These are phyloP conservation scores for Colletes gigas DNA, from an alignment of 1,140 invertebrate species.

Conservation along the genomic window DNA sequence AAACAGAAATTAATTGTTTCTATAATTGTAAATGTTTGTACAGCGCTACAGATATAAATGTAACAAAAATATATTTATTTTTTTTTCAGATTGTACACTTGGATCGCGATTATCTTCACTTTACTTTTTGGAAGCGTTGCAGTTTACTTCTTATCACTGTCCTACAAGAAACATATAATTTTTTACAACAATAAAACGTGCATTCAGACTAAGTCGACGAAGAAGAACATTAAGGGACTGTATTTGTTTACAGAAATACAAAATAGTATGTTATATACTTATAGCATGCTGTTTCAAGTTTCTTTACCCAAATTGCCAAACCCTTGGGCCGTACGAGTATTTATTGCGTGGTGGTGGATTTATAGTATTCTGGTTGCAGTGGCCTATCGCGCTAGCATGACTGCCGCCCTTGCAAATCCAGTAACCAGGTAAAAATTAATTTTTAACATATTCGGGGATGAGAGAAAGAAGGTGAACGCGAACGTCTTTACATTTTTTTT, in stretches of 20 bases:
- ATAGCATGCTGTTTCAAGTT: slow-evolving; percentile 89
- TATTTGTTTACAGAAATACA: slow-evolving; percentile 86
- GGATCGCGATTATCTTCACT: slow-evolving; percentile 84
- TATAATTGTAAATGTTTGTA: no score
- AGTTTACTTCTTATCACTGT: slow-evolving; percentile 82
- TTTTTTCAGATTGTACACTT: slow-evolving; percentile 83
- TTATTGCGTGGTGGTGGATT: slow-evolving; percentile 93
- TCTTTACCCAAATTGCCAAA: slow-evolving; percentile 88
- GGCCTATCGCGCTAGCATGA: slow-evolving; percentile 90
- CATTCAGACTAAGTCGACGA: slow-evolving; percentile 39
- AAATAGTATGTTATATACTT: slow-evolving; percentile 89
- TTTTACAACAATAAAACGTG: slow-evolving; percentile 57
- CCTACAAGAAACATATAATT: slow-evolving; percentile 75
- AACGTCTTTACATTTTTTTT: no score
- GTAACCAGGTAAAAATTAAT: slow-evolving; percentile 82
- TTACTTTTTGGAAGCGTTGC: slow-evolving; percentile 82
- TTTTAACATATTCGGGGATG: not conserved
- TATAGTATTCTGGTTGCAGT: slow-evolving; percentile 90
- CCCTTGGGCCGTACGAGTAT: slow-evolving; percentile 88
- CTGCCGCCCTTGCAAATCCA: slow-evolving; percentile 90
- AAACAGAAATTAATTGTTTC: not conserved
- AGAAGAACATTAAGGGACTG: slow-evolving; percentile 79
- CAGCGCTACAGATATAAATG: not conserved
- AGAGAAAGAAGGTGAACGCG: not conserved
- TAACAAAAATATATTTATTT: slow-evolving; percentile 51